Evolutionary conservation across 2,113 vertebrate genomes (phyloP), one percentile per base, ranked within the genome.

Genomic region (Indri indri): DNA sequence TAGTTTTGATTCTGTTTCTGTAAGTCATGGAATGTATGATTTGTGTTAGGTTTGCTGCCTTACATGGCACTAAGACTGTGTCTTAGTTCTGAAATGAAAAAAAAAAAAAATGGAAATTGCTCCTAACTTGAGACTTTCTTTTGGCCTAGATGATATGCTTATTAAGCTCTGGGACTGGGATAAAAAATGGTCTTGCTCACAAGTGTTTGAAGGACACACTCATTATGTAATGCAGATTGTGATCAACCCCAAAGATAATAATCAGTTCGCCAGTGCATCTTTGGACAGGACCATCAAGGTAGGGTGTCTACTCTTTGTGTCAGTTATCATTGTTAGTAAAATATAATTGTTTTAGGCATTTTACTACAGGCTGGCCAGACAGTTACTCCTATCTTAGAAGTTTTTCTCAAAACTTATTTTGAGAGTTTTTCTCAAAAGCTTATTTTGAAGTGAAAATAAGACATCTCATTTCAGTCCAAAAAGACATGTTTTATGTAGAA

Each of bases 141-240:
- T 97, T 96, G 82, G 90, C 81, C 18, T 97, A 99, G 99, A 99
- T 99, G 99, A 99, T 98, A 99, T 99, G 99, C 99, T 99, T 94
- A 99, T 99, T 98, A 99, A 99, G 94, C 99, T 99, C 8, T 99
- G 99, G 99, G 99, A 99, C 98, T 99, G 99, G 99, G 99, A 99
- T 97, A 99, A 99, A 98, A 99, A 99, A 92, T 99, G 99, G 99
- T 99, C 99, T 5, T 99, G 99, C 98, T 99, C 99, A 96, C 99
- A 99, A 97, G 99, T 99, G 94, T 99, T 99, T 99, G 99, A 99
- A 98, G 99, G 99, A 86, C 99, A 99, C 95, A 99, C 99, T n/a
- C 99, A 99, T 97, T 99, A 99, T 0, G 99, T 99, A 76, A 99
- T 99, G 99, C 99, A 99, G 98, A 99, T 99, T 95, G 99, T 99